Evolutionary conservation across 35 echinoderm and acorn worm species (phyloP), one percentile per base, ranked within the genome.

Genomic region (Patiria miniata): DNA sequence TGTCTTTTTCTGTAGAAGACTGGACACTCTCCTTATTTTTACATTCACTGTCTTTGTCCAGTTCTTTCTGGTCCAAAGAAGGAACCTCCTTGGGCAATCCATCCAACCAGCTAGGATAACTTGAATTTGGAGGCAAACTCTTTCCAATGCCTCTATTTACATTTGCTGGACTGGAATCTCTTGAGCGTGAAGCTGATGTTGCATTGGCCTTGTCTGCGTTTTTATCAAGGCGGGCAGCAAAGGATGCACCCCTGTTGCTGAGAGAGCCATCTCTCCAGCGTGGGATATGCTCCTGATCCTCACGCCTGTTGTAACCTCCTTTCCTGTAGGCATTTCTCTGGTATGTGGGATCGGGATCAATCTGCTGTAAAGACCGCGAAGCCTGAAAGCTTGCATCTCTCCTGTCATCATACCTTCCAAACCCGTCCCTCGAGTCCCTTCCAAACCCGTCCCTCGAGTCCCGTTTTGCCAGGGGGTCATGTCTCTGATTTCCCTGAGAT

Each of bases 191-290:
- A 32, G 65, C 65, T 32, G 26, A 23, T 23, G 21, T 73, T 73
- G 22, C 65, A 73, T 4, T 73, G 65, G 34, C 65, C 7, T 73
- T 34, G 65, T 73, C 65, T 32, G 26, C 26, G 34, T 73, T 12
- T 73, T 23, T 73, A 23, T 16, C 65, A 73, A 32, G 8, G 26
- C 65, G 65, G 12, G 42, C 42, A 47, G 42, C 42, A 47, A 47
- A 47, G 8, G 65, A 32, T 4, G 26, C 34, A 32, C 65, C 65
- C 2, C 65, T 26, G 65, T 73, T 73, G 34, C 65, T 73, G 65
- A 73, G 65, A 32, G 65, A 32, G 21, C 65, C 65, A 73, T 73
- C 65, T 30, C 65, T 73, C 65, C 65, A 73, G 34, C 8, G 65
- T 32, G 65, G 65, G 9, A 73, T 34, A 10, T 16, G 65, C 34